phyloP scores from a whole-genome alignment of 2,888 invertebrate genomes.

The Germaria angustata region DNA sequence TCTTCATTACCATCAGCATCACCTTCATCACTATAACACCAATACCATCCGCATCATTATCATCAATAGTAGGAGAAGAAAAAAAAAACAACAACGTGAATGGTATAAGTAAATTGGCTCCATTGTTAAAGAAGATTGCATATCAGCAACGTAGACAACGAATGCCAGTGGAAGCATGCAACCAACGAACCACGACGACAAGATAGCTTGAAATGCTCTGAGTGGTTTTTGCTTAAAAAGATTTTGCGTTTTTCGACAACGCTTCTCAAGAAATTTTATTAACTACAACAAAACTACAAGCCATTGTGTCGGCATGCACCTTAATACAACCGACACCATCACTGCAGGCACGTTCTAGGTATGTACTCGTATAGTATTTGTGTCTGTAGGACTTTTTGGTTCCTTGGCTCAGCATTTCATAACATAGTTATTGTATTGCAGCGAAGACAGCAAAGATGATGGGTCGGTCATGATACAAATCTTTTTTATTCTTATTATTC shows the following conservation, averaged over 20 bases:
- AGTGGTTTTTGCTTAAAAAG: conserved; percentile 9
- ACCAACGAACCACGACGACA: conserved; percentile 20
- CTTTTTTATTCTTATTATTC: conserved; percentile 38
- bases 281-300: conserved; percentile 39
- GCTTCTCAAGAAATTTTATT: conserved; percentile 60
- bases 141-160: conserved; percentile 34
- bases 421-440: conserved; percentile 55
- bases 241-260: conserved; percentile 47
- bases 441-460: conserved; percentile 58
- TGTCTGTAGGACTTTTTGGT: conserved; percentile 1
- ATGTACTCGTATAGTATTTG: background rate
- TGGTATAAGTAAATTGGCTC: conserved; percentile 57
- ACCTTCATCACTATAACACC: conserved; percentile 7
- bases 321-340: conserved; percentile 32
- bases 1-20: conserved; percentile 30
- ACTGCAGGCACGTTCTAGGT: conserved; percentile 56
- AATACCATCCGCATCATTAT: background rate
- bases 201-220: background rate
- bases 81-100: no score
- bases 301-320: conserved; percentile 55
- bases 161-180: conserved; percentile 22
- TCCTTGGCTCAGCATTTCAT: conserved; percentile 17
- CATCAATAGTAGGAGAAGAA: conserved; percentile 1
- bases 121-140: conserved; percentile 58
- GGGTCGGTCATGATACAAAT: conserved; percentile 62